These are phyloP conservation scores for Urocitellus parryii DNA, from an alignment of 2,113 vertebrate species.

Conservation along the genomic window DNA sequence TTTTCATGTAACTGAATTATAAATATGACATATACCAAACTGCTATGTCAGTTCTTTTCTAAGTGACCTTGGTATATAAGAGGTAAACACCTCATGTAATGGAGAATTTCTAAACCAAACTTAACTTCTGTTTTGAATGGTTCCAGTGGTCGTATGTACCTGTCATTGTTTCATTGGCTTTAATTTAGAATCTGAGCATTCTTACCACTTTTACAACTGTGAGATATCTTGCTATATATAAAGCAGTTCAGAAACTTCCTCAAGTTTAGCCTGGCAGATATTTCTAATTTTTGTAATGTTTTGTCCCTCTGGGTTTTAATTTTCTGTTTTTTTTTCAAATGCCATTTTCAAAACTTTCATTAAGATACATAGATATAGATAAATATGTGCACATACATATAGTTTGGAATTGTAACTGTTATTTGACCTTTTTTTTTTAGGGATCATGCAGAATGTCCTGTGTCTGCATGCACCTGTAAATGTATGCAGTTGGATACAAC, in stretches of 20 bases:
- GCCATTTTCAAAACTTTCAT: conserved; percentile 39
- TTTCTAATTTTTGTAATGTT: conserved; percentile 49
- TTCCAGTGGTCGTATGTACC: neutral
- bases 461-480: conserved; percentile 97
- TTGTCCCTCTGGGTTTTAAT: conserved; percentile 45
- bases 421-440: conserved; percentile 82
- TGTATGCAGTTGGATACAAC: conserved; percentile 99
- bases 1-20: conserved; percentile 1
- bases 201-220: neutral
- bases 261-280: neutral
- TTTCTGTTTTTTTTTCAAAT: neutral
- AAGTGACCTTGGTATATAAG: neutral
- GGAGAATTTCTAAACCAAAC: neutral
- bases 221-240: neutral
- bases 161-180: neutral
- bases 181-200: conserved; percentile 4
- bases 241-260: conserved; percentile 3
- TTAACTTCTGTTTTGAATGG: neutral
- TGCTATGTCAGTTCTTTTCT: neutral
- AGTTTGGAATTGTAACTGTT: conserved; percentile 51
- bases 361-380: neutral
- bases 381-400: neutral
- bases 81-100: neutral
- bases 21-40: neutral
- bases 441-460: conserved; percentile 97